Percentiles rank a stretch among this genome's conserved stretches.
Conservation (phyloP, 2,797 vertebrate genomes). For the Periparus ater region DNA sequence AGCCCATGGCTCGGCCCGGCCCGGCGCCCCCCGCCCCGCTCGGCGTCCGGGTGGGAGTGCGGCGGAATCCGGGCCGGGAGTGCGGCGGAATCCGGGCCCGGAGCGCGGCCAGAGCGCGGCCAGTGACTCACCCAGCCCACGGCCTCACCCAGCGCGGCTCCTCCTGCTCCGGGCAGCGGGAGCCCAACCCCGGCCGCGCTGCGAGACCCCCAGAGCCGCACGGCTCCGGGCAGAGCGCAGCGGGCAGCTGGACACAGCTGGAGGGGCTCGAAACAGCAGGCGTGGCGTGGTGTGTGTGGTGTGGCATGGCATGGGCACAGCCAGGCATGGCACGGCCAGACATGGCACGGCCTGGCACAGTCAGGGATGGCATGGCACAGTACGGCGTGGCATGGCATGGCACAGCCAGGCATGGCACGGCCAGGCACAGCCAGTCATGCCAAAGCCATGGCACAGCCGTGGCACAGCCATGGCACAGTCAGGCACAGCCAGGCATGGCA, state of each 20-base stretch:
- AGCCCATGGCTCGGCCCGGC: background rate
- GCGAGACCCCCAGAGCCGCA: background rate
- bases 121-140: constrained; percentile 19
- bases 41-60: background rate
- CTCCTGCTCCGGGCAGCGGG: background rate
- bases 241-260: background rate
- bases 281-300: too few species aligned
- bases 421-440: too few species aligned
- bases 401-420: too few species aligned
- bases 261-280: background rate
- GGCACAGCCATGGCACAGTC: too few species aligned
- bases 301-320: too few species aligned
- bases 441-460: too few species aligned
- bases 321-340: background rate
- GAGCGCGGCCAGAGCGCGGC: background rate
- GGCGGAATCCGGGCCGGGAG: background rate
- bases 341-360: too few species aligned
- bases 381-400: too few species aligned
- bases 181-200: background rate
- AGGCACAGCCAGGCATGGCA: too few species aligned
- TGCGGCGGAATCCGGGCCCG: background rate
- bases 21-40: background rate
- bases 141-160: constrained; percentile 8
- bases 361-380: background rate
- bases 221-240: background rate